Conservation (phyloP, 2,113 vertebrate species). For the Anseranas semipalmata region DNA sequence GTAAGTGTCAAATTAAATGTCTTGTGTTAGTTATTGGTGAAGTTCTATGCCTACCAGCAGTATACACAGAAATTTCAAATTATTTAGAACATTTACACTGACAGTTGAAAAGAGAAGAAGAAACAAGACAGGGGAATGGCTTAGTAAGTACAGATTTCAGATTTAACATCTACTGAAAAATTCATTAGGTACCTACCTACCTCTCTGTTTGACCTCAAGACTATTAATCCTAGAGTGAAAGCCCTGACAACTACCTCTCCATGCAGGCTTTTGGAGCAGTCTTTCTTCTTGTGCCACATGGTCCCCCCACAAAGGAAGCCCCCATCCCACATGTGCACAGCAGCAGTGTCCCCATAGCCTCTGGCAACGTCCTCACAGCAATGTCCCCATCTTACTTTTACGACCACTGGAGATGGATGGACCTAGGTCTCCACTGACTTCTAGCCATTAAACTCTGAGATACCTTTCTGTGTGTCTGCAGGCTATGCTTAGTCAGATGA, state of each 20-base stretch:
- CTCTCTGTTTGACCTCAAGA: background rate
- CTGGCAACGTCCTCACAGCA: background rate
- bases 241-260: background rate
- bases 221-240: conserved; percentile 1
- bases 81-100: background rate
- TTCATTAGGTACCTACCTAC: background rate
- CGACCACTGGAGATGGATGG: background rate
- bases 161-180: conserved; percentile 13
- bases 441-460: background rate
- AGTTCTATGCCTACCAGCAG: background rate
- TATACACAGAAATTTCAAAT: background rate
- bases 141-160: background rate
- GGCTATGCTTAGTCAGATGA: background rate
- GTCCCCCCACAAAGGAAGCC: background rate
- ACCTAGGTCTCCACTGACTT: background rate
- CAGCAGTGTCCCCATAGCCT: background rate
- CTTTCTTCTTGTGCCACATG: background rate
- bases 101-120: background rate
- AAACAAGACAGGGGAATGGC: background rate
- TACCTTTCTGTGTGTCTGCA: background rate
- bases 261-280: background rate
- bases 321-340: background rate
- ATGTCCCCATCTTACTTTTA: background rate
- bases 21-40: background rate
- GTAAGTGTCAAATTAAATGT: background rate